Conservation (phyloP, 2,113 vertebrate species). For the Bujurquina vittata region DNA sequence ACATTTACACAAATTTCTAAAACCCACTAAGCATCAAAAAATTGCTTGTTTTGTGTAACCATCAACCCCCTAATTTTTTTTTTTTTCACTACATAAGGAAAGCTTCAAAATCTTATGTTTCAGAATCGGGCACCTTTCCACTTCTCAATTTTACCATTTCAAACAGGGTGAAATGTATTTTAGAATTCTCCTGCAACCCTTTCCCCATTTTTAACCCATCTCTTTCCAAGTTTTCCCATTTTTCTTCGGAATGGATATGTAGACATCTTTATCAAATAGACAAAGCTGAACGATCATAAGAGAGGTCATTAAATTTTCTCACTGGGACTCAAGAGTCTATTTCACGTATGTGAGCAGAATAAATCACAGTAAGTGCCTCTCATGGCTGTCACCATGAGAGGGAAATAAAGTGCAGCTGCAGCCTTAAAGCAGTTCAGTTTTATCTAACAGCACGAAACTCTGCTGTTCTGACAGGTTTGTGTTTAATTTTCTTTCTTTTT, state of each 20-base stretch:
- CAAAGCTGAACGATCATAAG: neutral
- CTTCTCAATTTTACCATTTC: neutral
- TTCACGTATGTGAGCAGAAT: neutral
- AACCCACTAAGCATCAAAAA: neutral
- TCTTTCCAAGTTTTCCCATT: neutral
- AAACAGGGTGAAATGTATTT: neutral
- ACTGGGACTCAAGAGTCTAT: neutral
- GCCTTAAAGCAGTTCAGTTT: neutral
- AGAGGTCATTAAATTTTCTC: neutral
- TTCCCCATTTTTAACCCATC: neutral
- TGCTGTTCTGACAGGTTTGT: neutral
- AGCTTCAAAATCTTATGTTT: neutral
- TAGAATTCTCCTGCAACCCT: neutral
- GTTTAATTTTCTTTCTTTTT: neutral
- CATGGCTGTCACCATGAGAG: neutral
- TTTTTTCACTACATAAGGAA: neutral
- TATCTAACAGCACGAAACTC: too few species aligned
- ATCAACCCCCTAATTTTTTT: too few species aligned
- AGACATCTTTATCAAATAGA: neutral
- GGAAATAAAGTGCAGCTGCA: neutral
- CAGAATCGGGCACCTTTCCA: rapidly evolving
- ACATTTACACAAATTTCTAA: neutral
- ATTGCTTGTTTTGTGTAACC: rapidly evolving
- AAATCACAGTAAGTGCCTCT: neutral
- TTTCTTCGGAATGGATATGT: neutral